Evolutionary conservation across 2,113 vertebrate genomes (phyloP).

Genomic region (Danionella cerebrum): DNA sequence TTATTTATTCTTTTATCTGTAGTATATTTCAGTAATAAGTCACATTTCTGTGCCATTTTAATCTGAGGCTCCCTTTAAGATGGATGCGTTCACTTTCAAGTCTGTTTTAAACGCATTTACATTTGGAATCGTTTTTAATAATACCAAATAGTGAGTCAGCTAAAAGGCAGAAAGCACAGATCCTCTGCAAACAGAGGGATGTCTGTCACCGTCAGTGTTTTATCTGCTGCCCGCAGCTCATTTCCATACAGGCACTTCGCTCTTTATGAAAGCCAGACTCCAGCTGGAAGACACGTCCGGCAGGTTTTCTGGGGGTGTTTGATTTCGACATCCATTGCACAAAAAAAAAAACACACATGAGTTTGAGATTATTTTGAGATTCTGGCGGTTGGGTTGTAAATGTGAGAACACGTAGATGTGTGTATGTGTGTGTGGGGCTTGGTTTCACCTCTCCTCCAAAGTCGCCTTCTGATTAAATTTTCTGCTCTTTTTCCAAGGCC

Average conservation of each 20-base stretch:
- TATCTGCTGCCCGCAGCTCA: constrained; percentile 6
- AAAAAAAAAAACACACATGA: not conserved
- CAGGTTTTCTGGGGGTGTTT: constrained; percentile 27
- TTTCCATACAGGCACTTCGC: constrained; percentile 48
- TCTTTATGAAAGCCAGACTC: constrained; percentile 29
- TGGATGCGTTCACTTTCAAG: not conserved
- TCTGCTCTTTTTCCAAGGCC: constrained; percentile 70
- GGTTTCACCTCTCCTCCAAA: not conserved
- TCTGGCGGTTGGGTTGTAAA: not conserved
- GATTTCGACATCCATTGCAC: not conserved
- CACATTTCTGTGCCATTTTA: too few species aligned
- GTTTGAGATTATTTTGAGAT: constrained; percentile 1
- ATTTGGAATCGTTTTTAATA: not conserved
- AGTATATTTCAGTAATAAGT: too few species aligned
- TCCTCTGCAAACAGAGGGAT: not conserved
- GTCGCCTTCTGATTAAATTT: constrained; percentile 38
- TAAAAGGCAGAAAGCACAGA: not conserved
- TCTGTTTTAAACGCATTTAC: not conserved
- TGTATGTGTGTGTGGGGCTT: not conserved
- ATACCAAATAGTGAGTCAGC: not conserved
- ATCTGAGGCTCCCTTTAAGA: too few species aligned
- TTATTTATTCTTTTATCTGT: too few species aligned
- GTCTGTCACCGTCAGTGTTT: not conserved
- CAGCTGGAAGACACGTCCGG: constrained; percentile 37
- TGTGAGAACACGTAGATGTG: not conserved